phyloP scores from a whole-genome alignment of 1,140 invertebrate species.

The Plodia interpunctella region DNA sequence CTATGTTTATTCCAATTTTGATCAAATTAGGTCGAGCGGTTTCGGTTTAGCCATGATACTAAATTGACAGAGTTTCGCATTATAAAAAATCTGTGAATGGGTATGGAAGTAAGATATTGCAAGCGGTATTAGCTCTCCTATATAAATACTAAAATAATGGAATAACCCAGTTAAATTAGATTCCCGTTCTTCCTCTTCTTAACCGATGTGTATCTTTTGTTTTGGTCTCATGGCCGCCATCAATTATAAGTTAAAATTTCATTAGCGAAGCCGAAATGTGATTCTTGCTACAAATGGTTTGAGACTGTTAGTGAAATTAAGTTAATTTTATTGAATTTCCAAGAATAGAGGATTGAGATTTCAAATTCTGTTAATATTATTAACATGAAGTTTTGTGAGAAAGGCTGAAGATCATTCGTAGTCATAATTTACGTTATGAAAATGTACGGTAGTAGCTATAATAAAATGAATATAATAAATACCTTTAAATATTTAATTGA shows the following conservation, averaged over 20 bases:
- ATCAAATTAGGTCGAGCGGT: too few species aligned
- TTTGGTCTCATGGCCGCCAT: slow-evolving; percentile 7
- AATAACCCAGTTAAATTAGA: background rate
- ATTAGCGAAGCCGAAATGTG: background rate
- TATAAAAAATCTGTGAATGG: too few species aligned
- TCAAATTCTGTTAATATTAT: background rate
- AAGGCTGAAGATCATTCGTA: too few species aligned
- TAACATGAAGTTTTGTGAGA: too few species aligned
- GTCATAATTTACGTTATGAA: too few species aligned
- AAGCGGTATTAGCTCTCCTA: slow-evolving; percentile 7
- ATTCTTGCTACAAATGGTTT: background rate
- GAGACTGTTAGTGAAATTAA: background rate
- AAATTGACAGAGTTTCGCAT: too few species aligned
- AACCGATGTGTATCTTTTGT: slow-evolving; percentile 20
- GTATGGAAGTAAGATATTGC: too few species aligned
- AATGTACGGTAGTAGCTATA: too few species aligned
- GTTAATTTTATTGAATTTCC: background rate
- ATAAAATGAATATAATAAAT: too few species aligned
- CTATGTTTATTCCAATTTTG: too few species aligned
- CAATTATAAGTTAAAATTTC: slow-evolving; percentile 12
- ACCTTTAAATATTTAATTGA: too few species aligned
- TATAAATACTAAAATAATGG: background rate
- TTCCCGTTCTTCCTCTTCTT: background rate
- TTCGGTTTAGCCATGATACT: too few species aligned
- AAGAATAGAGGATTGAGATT: background rate